Conservation (phyloP, 2,113 vertebrate genomes). For the Pogona vitticeps region DNA sequence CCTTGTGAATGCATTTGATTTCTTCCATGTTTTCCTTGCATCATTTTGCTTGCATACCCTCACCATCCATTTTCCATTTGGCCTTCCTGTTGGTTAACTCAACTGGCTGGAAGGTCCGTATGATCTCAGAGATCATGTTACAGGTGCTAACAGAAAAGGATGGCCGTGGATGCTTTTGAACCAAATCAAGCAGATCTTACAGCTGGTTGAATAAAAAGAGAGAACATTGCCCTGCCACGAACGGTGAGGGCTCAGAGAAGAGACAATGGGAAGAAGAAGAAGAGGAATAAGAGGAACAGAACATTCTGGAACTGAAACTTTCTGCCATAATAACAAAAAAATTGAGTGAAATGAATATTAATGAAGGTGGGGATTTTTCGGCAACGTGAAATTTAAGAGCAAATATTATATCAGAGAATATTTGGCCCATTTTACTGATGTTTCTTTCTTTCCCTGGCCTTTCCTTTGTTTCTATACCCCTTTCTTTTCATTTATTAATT, state of each 20-base stretch:
- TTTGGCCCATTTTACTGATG: not conserved
- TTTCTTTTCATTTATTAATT: too few species aligned
- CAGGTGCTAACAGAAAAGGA: not conserved
- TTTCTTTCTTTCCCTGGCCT: not conserved
- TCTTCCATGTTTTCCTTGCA: slow-evolving; percentile 11
- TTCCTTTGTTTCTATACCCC: not conserved
- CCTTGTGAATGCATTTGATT: too few species aligned
- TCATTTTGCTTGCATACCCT: not conserved
- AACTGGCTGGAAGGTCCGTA: not conserved
- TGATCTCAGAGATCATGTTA: not conserved
- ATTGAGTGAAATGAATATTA: not conserved
- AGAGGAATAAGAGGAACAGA: too few species aligned
- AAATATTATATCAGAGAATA: not conserved
- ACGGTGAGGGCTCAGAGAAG: too few species aligned
- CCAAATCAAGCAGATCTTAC: not conserved
- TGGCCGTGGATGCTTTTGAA: not conserved
- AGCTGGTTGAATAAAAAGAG: too few species aligned
- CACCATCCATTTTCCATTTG: not conserved
- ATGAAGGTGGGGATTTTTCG: not conserved
- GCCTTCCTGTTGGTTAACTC: not conserved
- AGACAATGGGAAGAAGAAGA: not conserved
- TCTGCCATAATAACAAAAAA: not conserved
- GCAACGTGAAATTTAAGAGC: not conserved
- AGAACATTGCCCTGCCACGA: too few species aligned
- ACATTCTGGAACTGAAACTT: too few species aligned